Evolutionary conservation across 2,113 vertebrate species (phyloP).

Genomic region (Hyperopisus bebe): DNA sequence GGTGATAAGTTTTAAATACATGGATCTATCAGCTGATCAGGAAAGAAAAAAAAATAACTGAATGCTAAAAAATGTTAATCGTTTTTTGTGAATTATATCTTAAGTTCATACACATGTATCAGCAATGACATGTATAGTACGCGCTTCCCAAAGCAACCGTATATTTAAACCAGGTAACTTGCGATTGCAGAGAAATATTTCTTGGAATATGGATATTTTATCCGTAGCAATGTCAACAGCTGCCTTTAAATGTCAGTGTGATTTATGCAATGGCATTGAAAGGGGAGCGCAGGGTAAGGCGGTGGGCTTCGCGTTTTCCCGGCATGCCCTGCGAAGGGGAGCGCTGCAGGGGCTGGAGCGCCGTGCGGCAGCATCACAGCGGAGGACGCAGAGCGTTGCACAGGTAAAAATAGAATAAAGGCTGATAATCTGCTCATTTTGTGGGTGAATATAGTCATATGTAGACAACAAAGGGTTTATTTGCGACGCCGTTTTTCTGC

Average conservation of each 20-base stretch:
- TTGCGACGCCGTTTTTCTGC: neutral
- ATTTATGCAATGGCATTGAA: slow-evolving; percentile 11
- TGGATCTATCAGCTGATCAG: too few species aligned
- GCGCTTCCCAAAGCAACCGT: neutral
- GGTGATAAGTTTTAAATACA: neutral
- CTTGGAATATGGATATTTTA: neutral
- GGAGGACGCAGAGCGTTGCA: neutral
- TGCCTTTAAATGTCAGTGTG: neutral
- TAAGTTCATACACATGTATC: neutral
- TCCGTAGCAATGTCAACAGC: neutral
- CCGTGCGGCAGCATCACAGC: slow-evolving; percentile 22
- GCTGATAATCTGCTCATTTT: neutral
- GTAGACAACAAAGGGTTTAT: neutral
- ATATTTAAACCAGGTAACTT: neutral
- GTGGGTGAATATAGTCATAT: neutral
- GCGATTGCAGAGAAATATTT: neutral
- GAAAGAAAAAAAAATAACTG: neutral
- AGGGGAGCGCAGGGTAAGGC: slow-evolving; percentile 12
- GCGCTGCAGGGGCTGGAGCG: slow-evolving; percentile 27
- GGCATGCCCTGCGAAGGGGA: slow-evolving; percentile 52
- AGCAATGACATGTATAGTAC: neutral
- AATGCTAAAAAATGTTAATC: neutral
- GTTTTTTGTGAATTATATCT: neutral
- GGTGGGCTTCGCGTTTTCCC: slow-evolving; percentile 48
- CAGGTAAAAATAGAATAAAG: slow-evolving; percentile 1